Percentiles rank a stretch among this genome's conserved stretches.
Evolutionary conservation across 2,797 vertebrate species (phyloP).

Genomic region (Acanthis flammea): DNA sequence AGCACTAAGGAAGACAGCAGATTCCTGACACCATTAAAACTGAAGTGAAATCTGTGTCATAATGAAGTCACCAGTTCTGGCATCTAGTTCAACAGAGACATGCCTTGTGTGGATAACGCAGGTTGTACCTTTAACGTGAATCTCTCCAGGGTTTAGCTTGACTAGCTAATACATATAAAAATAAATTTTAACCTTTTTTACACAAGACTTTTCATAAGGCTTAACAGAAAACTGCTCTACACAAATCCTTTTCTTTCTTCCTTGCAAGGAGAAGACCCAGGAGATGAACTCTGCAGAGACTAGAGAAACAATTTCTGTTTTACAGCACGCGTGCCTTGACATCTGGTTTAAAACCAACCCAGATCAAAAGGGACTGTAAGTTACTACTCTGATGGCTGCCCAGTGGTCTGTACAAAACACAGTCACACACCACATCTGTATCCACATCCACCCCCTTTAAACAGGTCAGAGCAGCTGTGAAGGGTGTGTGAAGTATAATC

Average conservation of each 20-base stretch:
- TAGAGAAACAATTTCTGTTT: conserved; percentile 37
- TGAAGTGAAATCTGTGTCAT: not conserved
- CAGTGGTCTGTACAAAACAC: conserved; percentile 37
- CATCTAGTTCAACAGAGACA: not conserved
- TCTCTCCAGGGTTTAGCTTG: not conserved
- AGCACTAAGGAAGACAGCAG: not conserved
- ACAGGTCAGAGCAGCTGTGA: conserved; percentile 59
- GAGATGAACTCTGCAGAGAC: conserved; percentile 54
- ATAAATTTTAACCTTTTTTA: conserved; percentile 41
- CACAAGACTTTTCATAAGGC: not conserved
- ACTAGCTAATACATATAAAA: conserved; percentile 34
- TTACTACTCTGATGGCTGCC: not conserved
- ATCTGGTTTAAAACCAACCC: conserved; percentile 52
- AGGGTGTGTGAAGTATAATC: conserved; percentile 40
- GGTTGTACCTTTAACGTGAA: not conserved
- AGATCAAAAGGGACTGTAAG: conserved; percentile 29
- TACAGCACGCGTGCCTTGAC: conserved; percentile 24
- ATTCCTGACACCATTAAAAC: not conserved
- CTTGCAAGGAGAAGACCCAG: conserved; percentile 24
- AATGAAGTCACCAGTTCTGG: not conserved
- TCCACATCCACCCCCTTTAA: conserved; percentile 6
- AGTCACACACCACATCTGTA: conserved; percentile 11
- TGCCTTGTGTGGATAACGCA: not conserved
- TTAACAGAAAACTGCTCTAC: conserved; percentile 33
- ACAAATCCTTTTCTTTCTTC: conserved; percentile 36